Conservation (phyloP, 1,140 invertebrate genomes). For the Papilio helenus region DNA sequence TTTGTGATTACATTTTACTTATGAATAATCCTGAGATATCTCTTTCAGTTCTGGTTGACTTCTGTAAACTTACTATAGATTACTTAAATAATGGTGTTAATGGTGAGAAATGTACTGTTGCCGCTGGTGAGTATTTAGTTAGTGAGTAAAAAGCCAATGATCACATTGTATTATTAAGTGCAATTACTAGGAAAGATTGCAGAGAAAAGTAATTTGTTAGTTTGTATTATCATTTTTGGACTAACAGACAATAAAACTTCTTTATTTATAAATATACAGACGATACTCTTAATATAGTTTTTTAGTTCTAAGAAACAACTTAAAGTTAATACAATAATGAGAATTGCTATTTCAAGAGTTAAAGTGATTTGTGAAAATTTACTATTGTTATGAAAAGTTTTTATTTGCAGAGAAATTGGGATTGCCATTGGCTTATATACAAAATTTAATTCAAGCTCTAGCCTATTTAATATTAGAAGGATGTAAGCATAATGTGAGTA, state of each 20-base stretch:
- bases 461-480: constrained; percentile 74
- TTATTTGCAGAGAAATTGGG: constrained; percentile 71
- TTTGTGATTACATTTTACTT: not conserved
- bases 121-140: constrained; percentile 82
- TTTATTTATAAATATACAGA: not conserved
- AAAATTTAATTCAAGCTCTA: constrained; percentile 73
- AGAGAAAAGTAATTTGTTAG: too few species aligned
- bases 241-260: too few species aligned
- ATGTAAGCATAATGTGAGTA: constrained; percentile 76
- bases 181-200: too few species aligned
- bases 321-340: too few species aligned
- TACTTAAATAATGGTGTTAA: constrained; percentile 86
- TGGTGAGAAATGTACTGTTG: constrained; percentile 83
- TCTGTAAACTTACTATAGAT: constrained; percentile 86
- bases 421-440: constrained; percentile 55
- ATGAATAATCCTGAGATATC: constrained; percentile 28
- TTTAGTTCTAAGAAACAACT: too few species aligned
- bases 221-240: too few species aligned
- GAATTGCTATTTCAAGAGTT: not conserved
- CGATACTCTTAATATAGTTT: not conserved
- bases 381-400: constrained; percentile 7
- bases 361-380: not conserved
- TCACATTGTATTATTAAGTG: too few species aligned
- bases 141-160: too few species aligned
- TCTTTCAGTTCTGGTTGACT: constrained; percentile 85